Evolutionary conservation across 2,113 vertebrate genomes (phyloP).

Genomic region (Etheostoma cragini): DNA sequence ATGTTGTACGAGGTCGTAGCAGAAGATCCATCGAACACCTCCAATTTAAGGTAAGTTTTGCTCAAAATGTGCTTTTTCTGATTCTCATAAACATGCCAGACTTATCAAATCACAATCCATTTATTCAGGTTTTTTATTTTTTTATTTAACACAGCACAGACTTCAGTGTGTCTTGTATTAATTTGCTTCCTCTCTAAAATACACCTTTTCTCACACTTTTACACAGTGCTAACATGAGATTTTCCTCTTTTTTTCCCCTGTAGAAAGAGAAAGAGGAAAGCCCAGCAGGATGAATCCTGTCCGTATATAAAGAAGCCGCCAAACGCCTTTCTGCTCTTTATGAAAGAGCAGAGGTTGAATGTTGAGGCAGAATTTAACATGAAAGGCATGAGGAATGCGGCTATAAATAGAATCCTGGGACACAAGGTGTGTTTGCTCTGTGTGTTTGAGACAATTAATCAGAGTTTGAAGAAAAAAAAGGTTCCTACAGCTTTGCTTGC

Average conservation of each 20-base stretch:
- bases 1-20: neutral
- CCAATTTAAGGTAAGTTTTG: neutral
- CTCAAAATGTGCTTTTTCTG: neutral
- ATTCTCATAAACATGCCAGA: neutral
- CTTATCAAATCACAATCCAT: neutral
- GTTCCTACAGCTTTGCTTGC: too few species aligned
- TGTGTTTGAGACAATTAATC: neutral
- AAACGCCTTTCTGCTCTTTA: slow-evolving; percentile 13
- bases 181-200: too few species aligned
- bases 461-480: neutral
- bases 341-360: neutral
- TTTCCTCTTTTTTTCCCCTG: neutral
- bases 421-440: slow-evolving; percentile 1
- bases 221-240: neutral
- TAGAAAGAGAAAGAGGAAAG: neutral
- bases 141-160: neutral
- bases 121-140: too few species aligned
- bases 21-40: neutral
- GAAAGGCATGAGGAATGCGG: neutral
- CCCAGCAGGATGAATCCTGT: fast-evolving
- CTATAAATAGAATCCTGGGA: slow-evolving; percentile 5
- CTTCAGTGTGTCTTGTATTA: neutral
- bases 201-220: neutral
- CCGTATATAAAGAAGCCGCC: neutral
- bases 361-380: neutral